phyloP scores from a whole-genome alignment of 2,113 vertebrate species.

The Nymphicus hollandicus region DNA sequence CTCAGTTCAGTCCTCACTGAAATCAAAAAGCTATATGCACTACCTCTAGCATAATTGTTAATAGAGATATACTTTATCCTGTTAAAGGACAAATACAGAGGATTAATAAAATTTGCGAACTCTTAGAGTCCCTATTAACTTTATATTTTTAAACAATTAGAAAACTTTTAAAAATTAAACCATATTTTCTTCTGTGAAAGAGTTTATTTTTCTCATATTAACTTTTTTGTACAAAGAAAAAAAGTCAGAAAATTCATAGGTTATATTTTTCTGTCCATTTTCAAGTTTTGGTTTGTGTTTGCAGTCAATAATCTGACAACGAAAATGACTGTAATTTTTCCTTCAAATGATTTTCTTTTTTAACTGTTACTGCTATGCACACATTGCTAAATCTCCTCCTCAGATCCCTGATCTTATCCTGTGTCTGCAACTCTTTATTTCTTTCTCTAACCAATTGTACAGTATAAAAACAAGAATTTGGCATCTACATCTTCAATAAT shows the following conservation, averaged over 20 bases:
- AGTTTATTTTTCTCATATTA: background rate
- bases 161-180: background rate
- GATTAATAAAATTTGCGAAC: background rate
- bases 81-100: background rate
- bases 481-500: background rate
- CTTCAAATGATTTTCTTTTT: background rate
- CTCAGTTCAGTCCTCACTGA: background rate
- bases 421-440: background rate
- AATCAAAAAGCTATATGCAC: background rate
- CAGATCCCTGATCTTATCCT: background rate
- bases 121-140: fast-evolving
- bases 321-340: background rate
- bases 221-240: background rate
- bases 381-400: background rate
- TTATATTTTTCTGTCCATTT: background rate
- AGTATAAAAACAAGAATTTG: background rate
- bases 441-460: background rate
- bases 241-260: background rate
- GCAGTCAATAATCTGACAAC: background rate
- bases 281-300: background rate
- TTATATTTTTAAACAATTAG: background rate
- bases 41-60: background rate
- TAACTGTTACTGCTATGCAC: background rate
- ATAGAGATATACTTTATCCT: fast-evolving
- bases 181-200: background rate